Evolutionary conservation across 2,888 invertebrate species (phyloP), one percentile per base, ranked within the genome.

Genomic region (Bibio marci): DNA sequence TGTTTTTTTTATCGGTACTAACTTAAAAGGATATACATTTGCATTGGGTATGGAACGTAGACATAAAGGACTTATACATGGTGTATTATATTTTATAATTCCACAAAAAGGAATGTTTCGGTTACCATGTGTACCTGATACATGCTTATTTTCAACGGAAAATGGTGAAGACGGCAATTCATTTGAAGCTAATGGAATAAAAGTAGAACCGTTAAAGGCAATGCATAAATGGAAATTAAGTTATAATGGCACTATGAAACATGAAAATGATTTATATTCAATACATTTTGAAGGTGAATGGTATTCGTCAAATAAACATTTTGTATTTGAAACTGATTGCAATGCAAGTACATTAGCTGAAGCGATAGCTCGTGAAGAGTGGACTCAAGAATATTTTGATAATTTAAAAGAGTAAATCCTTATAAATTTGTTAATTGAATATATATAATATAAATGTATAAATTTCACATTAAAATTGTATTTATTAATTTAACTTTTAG

Each of bases 141-240:
- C 81, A 11, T 63, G 70, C 4, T 51, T 78, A 31, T 73, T 73
- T 45, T 58, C 62, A 31, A 62, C 57, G 3, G 50, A 49, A 15
- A 47, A 52, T 14, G 46, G 52, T n/a, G 50, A 54, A 17, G 47
- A 47, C 27, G 69, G 70, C 3, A 69, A 73, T 14, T 63, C 64
- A 13, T 80, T 71, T 50, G 71, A 71, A 1, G 79, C 78, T 0
- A 80, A 76, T 46, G 85, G 85, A 1, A 64, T 83, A 30, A 63
- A 62, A 30, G 67, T 83, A 30, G 66, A 67, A 14, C 76, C 77
- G 0, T 58, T 78, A 1, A 67, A 71, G 41, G 73, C 82, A 2
- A 85, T 87, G 85, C 71, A 70, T 48, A 64, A 64, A 31, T 87
- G 86, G 86, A 66, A 63, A 13, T 50, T 86, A 1, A 56, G 64